These are phyloP conservation scores for Himalopsyche phryganea DNA, from an alignment of 1,140 invertebrate species.

Conservation along the genomic window DNA sequence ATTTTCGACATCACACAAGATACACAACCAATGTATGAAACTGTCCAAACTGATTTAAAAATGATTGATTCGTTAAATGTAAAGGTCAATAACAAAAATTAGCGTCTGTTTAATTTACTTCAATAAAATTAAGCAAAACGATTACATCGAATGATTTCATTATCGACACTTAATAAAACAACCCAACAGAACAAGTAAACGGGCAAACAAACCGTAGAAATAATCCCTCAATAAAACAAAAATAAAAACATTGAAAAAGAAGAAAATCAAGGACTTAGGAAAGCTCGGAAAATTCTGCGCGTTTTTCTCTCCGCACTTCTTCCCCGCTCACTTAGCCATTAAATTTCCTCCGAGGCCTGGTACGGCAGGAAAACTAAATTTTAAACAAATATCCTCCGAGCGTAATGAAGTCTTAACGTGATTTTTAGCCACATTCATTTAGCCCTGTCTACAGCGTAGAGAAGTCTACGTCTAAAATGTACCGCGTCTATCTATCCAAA, in stretches of 20 bases:
- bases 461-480: neutral
- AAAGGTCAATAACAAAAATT: too few species aligned
- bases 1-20: too few species aligned
- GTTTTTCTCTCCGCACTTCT: neutral
- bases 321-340: constrained; percentile 28
- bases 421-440: constrained; percentile 36
- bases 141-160: too few species aligned
- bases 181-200: too few species aligned
- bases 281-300: neutral
- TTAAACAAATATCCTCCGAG: constrained; percentile 35
- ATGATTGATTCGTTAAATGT: too few species aligned
- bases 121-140: neutral
- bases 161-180: too few species aligned
- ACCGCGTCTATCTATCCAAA: constrained; percentile 29
- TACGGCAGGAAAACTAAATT: constrained; percentile 33
- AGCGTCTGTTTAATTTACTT: too few species aligned
- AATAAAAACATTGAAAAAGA: too few species aligned
- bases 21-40: too few species aligned
- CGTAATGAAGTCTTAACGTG: constrained; percentile 36
- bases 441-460: constrained; percentile 24
- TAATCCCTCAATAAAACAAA: too few species aligned
- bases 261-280: neutral
- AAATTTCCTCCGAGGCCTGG: constrained; percentile 27
- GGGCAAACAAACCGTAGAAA: too few species aligned
- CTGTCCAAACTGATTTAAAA: too few species aligned